These are phyloP conservation scores for Chaetops frenatus DNA, from an alignment of 2,113 vertebrate species.

Conservation along the genomic window DNA sequence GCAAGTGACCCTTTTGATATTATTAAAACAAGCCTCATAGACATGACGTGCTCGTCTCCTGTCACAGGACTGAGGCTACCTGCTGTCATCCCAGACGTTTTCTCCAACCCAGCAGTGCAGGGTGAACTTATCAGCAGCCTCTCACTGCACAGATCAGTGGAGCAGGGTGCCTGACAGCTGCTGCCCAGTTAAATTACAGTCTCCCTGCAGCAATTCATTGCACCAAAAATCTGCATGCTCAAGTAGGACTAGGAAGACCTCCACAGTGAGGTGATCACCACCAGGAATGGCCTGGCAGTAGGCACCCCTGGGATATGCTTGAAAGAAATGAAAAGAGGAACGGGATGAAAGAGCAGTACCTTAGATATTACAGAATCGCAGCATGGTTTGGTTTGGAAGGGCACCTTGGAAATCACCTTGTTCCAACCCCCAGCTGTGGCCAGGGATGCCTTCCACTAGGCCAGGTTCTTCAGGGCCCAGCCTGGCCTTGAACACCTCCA, in stretches of 20 bases:
- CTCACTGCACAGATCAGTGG: background rate
- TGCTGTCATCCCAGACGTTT: background rate
- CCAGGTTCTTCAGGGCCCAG: background rate
- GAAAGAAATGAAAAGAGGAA: background rate
- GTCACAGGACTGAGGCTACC: background rate
- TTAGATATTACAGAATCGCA: background rate
- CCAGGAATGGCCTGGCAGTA: background rate
- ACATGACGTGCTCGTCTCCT: background rate
- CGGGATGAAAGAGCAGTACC: background rate
- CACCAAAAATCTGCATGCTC: accelerated
- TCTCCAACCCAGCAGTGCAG: background rate
- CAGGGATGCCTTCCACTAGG: background rate
- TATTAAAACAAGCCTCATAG: background rate
- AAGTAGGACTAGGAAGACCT: background rate
- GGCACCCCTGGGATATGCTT: background rate
- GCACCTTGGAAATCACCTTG: accelerated
- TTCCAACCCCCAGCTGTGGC: background rate
- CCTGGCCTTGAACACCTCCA: background rate
- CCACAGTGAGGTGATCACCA: background rate
- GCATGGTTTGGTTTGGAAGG: background rate
- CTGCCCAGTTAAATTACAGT: accelerated
- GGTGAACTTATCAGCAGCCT: background rate
- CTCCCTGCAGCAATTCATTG: background rate
- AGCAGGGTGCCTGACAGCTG: background rate
- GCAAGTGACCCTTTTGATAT: background rate